Base-by-base conservation (phyloP, 2,888 invertebrate species). In the Erpobdella octoculata region DNA sequence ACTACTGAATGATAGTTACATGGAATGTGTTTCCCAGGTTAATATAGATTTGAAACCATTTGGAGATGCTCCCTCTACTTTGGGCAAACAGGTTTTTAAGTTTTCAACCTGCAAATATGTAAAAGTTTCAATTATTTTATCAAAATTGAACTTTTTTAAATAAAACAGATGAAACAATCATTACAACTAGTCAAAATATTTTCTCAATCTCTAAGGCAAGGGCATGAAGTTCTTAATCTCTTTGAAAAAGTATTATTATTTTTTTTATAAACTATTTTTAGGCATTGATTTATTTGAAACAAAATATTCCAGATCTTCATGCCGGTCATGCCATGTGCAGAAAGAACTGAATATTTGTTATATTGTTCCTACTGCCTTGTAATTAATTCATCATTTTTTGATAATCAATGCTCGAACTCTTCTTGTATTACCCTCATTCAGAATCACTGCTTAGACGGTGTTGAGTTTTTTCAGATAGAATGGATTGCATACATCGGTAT, bases 151-250 rank as follows among this genome's bases (percentile, higher is more conserved):
- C 6, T 53, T 53, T 53, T 53, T 28, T 15, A 53, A n/a, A n/a
- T n/a, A n/a, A n/a, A n/a, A n/a, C n/a, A 53, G 53, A 53, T 53
- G 53, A 53, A 53, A 28, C 21, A 53, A 53, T 53, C 53, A 53
- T 53, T 53, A 21, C 53, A 53, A 28, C 53, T 53, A 53, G 53
- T 53, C 21, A 53, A 28, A n/a, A 53, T 53, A 53, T 53, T 53
- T 53, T 53, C 53, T 53, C 53, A 53, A 9, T 53, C 53, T 53
- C 53, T 53, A 6, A 53, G 53, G 28, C 53, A 53, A 28, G 53
- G 53, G 21, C 53, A 53, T 21, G 53, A 53, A 53, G 28, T 53
- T 25, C 28, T 53, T 4, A 53, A 53, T 28, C 28, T 53, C 21
- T 28, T 53, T 53, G 53, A 53, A 53, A 53, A 53, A 28, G 53